Conservation (phyloP, 64 coral and sea anemone species). For the Dendrophyllia cribrosa region DNA sequence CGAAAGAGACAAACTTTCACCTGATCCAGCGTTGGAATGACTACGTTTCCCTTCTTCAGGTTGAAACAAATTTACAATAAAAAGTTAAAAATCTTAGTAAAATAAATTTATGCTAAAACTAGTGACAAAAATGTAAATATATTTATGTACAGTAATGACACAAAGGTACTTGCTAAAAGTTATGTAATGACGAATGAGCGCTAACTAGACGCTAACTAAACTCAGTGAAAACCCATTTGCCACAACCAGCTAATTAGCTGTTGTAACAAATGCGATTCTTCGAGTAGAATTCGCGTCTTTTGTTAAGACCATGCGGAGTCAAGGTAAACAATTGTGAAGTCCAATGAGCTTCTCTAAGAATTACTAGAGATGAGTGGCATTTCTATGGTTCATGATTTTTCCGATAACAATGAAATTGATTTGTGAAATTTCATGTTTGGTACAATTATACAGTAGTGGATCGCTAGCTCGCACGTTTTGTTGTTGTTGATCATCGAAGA, state of each 20-base stretch:
- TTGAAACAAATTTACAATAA: no score
- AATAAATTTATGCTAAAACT: no score
- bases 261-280: not conserved
- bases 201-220: no score
- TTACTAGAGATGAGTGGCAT: not conserved
- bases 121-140: no score
- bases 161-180: no score
- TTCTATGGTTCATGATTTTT: not conserved
- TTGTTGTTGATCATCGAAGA: slow-evolving; percentile 38
- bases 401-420: slow-evolving; percentile 1
- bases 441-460: slow-evolving; percentile 43
- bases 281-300: slow-evolving; percentile 34
- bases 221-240: no score
- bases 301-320: slow-evolving; percentile 12
- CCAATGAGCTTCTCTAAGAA: slow-evolving; percentile 48
- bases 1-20: no score
- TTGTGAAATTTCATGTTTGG: slow-evolving; percentile 7
- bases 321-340: slow-evolving; percentile 34
- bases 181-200: no score
- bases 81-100: no score
- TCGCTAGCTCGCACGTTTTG: slow-evolving; percentile 39
- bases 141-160: no score
- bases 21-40: no score
- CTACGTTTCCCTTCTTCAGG: no score
- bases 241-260: not conserved